Base-by-base conservation (phyloP, 2,888 invertebrate genomes). In the Lumbricus terrestris region DNA sequence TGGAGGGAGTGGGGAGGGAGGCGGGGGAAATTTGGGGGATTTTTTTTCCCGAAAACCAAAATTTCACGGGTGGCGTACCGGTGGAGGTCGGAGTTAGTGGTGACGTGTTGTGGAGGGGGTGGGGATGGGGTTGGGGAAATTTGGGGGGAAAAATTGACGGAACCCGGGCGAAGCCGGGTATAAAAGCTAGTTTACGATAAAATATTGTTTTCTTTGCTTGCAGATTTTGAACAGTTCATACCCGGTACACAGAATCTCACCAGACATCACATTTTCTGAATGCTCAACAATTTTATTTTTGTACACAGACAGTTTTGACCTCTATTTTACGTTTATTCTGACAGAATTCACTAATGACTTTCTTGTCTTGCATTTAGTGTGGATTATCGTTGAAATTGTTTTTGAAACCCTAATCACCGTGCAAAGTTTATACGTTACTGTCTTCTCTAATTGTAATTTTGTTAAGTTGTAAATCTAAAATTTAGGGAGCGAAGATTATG, bases 211-310 rank as follows among this genome's bases (percentile, higher is more conserved):
- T 69, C 69, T 69, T 69, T n/a, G n/a, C n/a, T 69, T 69, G n/a
- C 69, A 69, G 69, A 69, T 69, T 69, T 29, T 69, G 69, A 69
- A 69, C 69, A n/a, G n/a, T 20, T 47, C 18, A 47, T 47, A 47
- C 23, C 47, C 47, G 5, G 20, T 20, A 23, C 0, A 69, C 69
- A 69, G 69, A 69, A 69, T 69, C 69, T 69, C 69, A 69, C n/a
- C 69, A 69, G 69, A 69, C 69, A n/a, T 69, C 69, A 69, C 69
- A 69, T 69, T n/a, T 69, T n/a, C 69, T 8, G 29, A 69, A 69
- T 69, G 69, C 69, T 69, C 69, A 69, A 69, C 69, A 69, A 69
- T 69, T 69, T 69, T 69, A 69, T 69, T 69, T 69, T 69, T 69
- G 69, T 69, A 69, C 69, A 69, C n/a, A n/a, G n/a, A 69, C 69